Percentiles rank a stretch among this genome's conserved stretches.
These are phyloP conservation scores for Gymnodraco acuticeps DNA, from an alignment of 2,797 vertebrate species.

Conservation along the genomic window DNA sequence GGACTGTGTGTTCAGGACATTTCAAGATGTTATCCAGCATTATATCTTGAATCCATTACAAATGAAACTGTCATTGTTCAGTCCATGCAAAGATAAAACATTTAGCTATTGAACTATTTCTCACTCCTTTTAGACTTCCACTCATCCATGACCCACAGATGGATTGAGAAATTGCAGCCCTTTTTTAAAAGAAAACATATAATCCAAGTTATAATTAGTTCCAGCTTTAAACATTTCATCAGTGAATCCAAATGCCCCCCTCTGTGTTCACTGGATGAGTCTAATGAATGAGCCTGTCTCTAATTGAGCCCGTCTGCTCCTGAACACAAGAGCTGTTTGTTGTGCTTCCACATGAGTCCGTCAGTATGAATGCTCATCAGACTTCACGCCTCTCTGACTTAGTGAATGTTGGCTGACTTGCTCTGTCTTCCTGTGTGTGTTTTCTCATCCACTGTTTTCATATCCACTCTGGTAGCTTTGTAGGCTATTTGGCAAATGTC, in stretches of 20 bases:
- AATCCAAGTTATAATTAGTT: background rate
- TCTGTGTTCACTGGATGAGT: constrained; percentile 4
- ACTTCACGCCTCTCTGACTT: constrained; percentile 22
- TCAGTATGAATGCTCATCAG: constrained; percentile 32
- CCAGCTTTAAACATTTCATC: background rate
- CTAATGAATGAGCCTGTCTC: constrained; percentile 8
- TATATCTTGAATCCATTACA: too few species aligned
- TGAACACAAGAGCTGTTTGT: constrained; percentile 68
- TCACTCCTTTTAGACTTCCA: background rate
- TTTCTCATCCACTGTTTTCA: constrained; percentile 18
- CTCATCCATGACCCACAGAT: background rate
- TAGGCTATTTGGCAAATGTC: too few species aligned
- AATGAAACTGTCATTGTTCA: too few species aligned
- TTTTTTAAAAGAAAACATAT: background rate
- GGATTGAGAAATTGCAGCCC: background rate
- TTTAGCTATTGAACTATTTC: background rate
- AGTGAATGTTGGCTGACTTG: background rate
- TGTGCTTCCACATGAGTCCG: constrained; percentile 16
- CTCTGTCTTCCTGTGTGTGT: constrained; percentile 28
- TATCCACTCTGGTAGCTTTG: background rate
- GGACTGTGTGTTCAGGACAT: too few species aligned
- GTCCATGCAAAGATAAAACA: too few species aligned
- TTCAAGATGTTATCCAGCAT: too few species aligned
- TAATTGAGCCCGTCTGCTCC: constrained; percentile 22
- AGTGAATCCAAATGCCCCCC: background rate